Conservation (phyloP, 2,888 invertebrate species). For the Tuta absoluta region DNA sequence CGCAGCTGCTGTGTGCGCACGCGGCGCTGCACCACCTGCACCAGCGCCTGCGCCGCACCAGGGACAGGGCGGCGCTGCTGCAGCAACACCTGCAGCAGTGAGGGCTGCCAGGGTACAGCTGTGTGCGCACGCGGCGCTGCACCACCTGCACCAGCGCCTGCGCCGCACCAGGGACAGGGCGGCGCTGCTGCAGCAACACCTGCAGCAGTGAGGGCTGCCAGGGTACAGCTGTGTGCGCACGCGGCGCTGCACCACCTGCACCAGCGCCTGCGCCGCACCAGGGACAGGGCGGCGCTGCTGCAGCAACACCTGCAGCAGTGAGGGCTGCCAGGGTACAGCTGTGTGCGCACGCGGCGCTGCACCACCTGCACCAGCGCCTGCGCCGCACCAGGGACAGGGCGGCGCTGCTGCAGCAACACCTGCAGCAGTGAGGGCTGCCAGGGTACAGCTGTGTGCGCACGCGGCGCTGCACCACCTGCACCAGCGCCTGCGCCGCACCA, state of each 20-base stretch:
- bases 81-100: not conserved
- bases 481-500: slow-evolving; percentile 37
- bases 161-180: not conserved
- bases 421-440: no score
- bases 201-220: slow-evolving; percentile 36
- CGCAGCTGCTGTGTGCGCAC: slow-evolving; percentile 51
- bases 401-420: slow-evolving; percentile 43
- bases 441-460: slow-evolving; percentile 47
- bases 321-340: slow-evolving; percentile 39
- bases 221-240: slow-evolving; percentile 50
- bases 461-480: slow-evolving; percentile 39
- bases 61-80: slow-evolving; percentile 16
- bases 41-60: slow-evolving; percentile 40
- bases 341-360: slow-evolving; percentile 46
- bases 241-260: slow-evolving; percentile 39
- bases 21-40: slow-evolving; percentile 41
- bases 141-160: not conserved
- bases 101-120: not conserved
- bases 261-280: not conserved
- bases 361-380: slow-evolving; percentile 36
- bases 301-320: slow-evolving; percentile 31
- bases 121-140: not conserved
- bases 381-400: slow-evolving; percentile 36
- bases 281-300: slow-evolving; percentile 30
- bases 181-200: not conserved